These are phyloP conservation scores for Rhinolophus ferrumequinum DNA, from an alignment of 2,113 vertebrate species.

Conservation along the genomic window DNA sequence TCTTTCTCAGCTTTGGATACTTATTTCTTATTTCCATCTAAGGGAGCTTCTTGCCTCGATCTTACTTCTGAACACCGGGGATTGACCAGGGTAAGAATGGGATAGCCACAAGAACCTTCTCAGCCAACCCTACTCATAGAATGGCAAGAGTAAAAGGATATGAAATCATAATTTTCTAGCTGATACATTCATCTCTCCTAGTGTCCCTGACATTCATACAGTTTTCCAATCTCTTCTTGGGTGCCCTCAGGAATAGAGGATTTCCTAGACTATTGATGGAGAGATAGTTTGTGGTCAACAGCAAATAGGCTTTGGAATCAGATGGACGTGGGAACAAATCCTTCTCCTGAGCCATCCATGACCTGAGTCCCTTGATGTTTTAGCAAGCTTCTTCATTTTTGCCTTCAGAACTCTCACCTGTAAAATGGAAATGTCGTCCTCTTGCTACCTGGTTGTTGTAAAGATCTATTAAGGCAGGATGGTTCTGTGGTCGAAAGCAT, in stretches of 20 bases:
- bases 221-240: neutral
- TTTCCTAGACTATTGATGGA: neutral
- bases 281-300: neutral
- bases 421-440: neutral
- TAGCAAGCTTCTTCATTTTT: neutral
- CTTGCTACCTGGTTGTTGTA: neutral
- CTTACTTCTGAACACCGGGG: neutral
- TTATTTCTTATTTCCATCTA: neutral
- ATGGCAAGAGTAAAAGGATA: neutral
- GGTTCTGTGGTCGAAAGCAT: neutral
- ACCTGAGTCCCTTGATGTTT: neutral
- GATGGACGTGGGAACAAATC: neutral
- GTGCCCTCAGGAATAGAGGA: neutral
- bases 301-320: neutral
- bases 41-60: neutral
- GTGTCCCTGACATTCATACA: neutral
- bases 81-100: neutral
- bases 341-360: neutral
- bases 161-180: neutral
- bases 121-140: neutral
- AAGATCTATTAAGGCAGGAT: neutral
- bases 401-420: neutral
- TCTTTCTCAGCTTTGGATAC: neutral
- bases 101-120: neutral
- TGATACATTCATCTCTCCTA: neutral